phyloP scores from a whole-genome alignment of 1,140 invertebrate genomes.

The Drosophila fuyamai region DNA sequence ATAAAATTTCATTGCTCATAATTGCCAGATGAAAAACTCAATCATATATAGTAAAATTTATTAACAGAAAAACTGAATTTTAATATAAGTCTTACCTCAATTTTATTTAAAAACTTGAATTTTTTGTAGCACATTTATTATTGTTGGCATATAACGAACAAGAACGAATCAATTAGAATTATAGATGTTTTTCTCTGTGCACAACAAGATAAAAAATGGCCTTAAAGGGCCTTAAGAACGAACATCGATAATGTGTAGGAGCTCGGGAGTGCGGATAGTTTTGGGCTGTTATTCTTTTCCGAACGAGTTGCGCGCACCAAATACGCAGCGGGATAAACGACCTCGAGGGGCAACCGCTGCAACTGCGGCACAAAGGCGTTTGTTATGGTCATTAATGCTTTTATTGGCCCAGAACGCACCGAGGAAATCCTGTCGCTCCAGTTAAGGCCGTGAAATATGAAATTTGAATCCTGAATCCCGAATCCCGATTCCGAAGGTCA shows the following conservation, averaged over 20 bases:
- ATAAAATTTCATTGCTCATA: too few relatives aligned
- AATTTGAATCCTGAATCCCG: slow-evolving; percentile 61
- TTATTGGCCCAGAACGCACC: slow-evolving; percentile 63
- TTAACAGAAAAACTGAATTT: too few relatives aligned
- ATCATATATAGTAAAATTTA: too few relatives aligned
- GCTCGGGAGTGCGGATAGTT: slow-evolving; percentile 13
- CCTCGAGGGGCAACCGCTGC: slow-evolving; percentile 60
- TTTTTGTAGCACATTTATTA: too few relatives aligned
- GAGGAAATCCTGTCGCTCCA: slow-evolving; percentile 66
- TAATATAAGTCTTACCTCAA: too few relatives aligned
- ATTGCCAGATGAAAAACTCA: too few relatives aligned
- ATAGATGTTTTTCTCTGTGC: background rate
- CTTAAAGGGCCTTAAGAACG: slow-evolving; percentile 17
- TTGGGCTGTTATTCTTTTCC: slow-evolving; percentile 9
- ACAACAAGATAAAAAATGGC: background rate
- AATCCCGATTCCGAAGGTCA: slow-evolving; percentile 66
- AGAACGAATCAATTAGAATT: too few relatives aligned
- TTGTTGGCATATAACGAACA: too few relatives aligned
- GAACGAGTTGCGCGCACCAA: slow-evolving; percentile 68
- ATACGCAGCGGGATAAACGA: slow-evolving; percentile 70
- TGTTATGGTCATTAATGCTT: slow-evolving; percentile 82
- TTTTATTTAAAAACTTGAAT: too few relatives aligned
- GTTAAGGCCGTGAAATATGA: slow-evolving; percentile 77
- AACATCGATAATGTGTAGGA: slow-evolving; percentile 40
- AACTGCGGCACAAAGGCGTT: slow-evolving; percentile 64